These are phyloP conservation scores for Terebella lapidaria DNA, from an alignment of 2,888 invertebrate genomes.

Conservation along the genomic window DNA sequence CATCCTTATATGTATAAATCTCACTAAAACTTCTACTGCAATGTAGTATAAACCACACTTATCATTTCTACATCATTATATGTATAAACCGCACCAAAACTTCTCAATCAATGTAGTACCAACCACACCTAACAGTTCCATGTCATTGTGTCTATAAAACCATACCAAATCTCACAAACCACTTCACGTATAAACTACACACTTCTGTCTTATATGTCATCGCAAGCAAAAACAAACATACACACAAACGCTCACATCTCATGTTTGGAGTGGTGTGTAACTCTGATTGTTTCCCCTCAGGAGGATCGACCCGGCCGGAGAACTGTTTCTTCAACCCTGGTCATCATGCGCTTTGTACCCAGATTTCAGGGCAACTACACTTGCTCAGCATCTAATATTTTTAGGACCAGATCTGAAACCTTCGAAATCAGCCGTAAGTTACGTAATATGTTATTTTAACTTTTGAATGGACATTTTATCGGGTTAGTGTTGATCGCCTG, in stretches of 20 bases:
- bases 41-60: no score
- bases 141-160: neutral
- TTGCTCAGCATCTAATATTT: conserved; percentile 26
- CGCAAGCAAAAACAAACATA: no score
- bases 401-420: conserved; percentile 22
- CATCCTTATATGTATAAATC: no score
- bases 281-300: conserved; percentile 14
- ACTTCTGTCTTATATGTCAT: no score
- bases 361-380: conserved; percentile 27
- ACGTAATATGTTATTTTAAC: neutral
- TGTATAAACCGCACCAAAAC: neutral
- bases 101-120: neutral
- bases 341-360: conserved; percentile 26
- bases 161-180: neutral
- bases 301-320: conserved; percentile 27
- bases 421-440: conserved; percentile 23
- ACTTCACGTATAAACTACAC: neutral
- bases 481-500: neutral
- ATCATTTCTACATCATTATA: no score
- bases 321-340: conserved; percentile 26
- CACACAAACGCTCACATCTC: no score
- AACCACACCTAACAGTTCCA: no score
- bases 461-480: neutral
- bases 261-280: neutral
- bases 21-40: no score